Evolutionary conservation across 2,888 invertebrate genomes (phyloP).

Genomic region (Tridacna gigas): DNA sequence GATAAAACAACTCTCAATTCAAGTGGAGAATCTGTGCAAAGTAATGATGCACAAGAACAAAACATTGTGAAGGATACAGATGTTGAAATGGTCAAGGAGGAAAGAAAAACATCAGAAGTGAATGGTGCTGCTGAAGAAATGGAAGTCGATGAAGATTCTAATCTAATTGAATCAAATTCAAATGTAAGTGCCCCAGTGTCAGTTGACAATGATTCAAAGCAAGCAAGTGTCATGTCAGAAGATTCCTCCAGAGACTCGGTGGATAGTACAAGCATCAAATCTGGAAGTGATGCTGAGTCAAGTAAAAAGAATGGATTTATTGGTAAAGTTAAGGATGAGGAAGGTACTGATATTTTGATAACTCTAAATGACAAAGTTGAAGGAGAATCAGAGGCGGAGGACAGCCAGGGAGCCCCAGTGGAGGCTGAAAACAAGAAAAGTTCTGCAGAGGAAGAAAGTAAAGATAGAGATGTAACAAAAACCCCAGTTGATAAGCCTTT

Average conservation of each 20-base stretch:
- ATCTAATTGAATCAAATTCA: slow-evolving; percentile 39
- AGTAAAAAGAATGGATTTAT: slow-evolving; percentile 36
- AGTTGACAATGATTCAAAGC: slow-evolving; percentile 31
- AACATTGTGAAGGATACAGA: background rate
- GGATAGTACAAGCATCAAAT: slow-evolving; percentile 32
- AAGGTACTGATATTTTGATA: slow-evolving; percentile 64
- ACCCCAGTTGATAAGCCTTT: background rate
- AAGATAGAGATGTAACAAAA: background rate
- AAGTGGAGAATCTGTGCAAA: background rate
- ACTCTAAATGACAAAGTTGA: slow-evolving; percentile 59
- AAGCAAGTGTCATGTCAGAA: slow-evolving; percentile 48
- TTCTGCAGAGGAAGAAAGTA: background rate
- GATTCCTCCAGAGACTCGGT: slow-evolving; percentile 54
- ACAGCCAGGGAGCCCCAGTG: background rate
- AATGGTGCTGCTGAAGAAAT: slow-evolving; percentile 33
- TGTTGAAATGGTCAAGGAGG: background rate
- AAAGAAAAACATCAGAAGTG: background rate
- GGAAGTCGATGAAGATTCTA: slow-evolving; percentile 44
- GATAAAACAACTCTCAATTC: background rate
- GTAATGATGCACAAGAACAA: background rate
- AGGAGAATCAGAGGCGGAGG: slow-evolving; percentile 16
- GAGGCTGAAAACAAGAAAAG: background rate
- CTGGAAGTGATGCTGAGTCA: slow-evolving; percentile 29
- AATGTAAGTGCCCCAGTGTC: slow-evolving; percentile 37
- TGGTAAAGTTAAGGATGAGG: slow-evolving; percentile 65